Conservation (phyloP, 2,113 vertebrate species). For the Oreocharis arfaki region DNA sequence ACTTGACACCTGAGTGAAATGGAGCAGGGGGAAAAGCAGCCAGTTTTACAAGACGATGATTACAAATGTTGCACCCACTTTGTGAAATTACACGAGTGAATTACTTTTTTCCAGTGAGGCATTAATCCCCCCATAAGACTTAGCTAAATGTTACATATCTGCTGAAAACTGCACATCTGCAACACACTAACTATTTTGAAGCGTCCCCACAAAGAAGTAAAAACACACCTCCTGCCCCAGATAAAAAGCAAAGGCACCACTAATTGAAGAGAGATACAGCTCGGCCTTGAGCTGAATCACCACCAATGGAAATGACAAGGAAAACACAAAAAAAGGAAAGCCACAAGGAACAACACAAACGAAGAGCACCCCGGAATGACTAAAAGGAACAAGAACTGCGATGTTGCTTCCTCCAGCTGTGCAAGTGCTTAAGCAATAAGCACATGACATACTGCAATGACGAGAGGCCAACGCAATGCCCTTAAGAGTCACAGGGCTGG, state of each 20-base stretch:
- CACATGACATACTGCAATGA: not conserved
- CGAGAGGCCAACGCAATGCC: not conserved
- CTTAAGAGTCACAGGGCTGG: not conserved
- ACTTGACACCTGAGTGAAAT: accelerated
- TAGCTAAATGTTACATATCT: not conserved
- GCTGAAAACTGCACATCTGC: not conserved
- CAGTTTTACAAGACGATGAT: not conserved
- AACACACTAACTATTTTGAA: not conserved
- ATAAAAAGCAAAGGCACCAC: not conserved
- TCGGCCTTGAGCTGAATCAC: not conserved
- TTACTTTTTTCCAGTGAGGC: not conserved
- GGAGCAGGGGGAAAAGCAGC: not conserved
- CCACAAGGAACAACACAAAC: not conserved
- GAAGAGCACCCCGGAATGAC: not conserved
- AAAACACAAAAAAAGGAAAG: not conserved
- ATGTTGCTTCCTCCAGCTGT: not conserved
- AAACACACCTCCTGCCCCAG: not conserved
- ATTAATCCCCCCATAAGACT: not conserved
- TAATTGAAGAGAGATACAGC: not conserved
- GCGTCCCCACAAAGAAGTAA: not conserved
- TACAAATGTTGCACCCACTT: not conserved
- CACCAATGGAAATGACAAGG: not conserved
- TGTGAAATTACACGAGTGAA: not conserved
- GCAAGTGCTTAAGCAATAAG: not conserved
- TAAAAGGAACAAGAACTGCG: not conserved